Evolutionary conservation across 2,797 vertebrate species (phyloP), one percentile per base, ranked within the genome.

Genomic region (Pygocentrus nattereri): DNA sequence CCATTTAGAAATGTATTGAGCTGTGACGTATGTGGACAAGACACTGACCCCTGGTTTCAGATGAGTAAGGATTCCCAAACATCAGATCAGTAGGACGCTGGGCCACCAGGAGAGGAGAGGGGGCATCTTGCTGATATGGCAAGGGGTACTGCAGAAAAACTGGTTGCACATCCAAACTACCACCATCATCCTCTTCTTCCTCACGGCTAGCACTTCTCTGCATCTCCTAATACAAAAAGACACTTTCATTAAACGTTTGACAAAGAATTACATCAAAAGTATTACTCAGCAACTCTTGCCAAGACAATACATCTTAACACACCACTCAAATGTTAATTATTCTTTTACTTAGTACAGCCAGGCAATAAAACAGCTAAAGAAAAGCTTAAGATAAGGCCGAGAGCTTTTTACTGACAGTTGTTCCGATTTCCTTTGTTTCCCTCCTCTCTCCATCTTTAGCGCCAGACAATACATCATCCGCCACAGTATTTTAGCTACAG

Each of bases 41-140:
- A 50, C 16, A 81, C 88, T 81, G 59, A 94, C 95, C 95, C 93
- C 95, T 94, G 78, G 88, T 93, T 84, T 94, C 86, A 71, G 92
- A 80, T 91, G 93, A 91, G 59, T 99, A 99, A 11, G 98, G 98
- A 87, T 99, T 99, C 82, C 97, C 97, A 89, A 95, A 99, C 0
- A 97, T 96, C 89, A 99, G 90, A 85, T 96, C 93, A 73, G 95
- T 95, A 21, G 96, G 93, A 79, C 95, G 93, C 84, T 92, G 90
- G 81, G 97, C 93, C 76, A 97, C 93, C 84, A 95, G 89, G 74
- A 96, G 91, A 64, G 96, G 90, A 1, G 90, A 93, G n/a, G 94
- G 94, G 38, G 90, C 91, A 23, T 97, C 96, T 86, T 96, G 96
- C 34, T 93, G 86, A 80, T 95, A 96, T 0, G 96, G 94, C 83